Evolutionary conservation across 2,113 vertebrate species (phyloP), one percentile per base, ranked within the genome.

Genomic region (Lasiurus cinereus): DNA sequence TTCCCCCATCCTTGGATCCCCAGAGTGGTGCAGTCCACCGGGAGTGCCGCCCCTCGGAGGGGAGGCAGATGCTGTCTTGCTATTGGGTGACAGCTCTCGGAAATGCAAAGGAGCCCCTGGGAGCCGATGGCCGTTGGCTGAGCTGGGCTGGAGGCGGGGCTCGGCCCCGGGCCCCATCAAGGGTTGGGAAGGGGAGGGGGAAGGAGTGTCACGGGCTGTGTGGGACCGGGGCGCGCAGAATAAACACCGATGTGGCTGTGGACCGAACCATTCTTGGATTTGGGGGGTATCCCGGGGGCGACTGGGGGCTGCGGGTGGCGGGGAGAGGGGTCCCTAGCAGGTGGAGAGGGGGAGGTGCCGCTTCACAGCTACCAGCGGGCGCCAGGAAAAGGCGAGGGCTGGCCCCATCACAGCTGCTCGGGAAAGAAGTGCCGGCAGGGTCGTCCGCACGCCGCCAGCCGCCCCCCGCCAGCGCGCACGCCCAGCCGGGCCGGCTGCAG

Each of bases 201-300:
- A 54, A 66, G 36, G 74, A 50, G 76, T 85, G 86, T 86, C 80
- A 70, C 83, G 2, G 66, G 33, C 43, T 48, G 77, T n/a, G 87
- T 83, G 95, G 94, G 96, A 94, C 93, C 67, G 3, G 27, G 59
- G 69, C 94, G 92, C 43, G 36, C 56, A 6, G 91, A 97, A 97
- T 97, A 97, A 97, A 97, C 96, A 93, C 69, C 96, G 52, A 80
- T 97, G 93, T 85, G 87, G 62, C 83, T 92, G 92, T 91, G 96
- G 97, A 66, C 94, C 31, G 59, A 94, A 97, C 97, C 97, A 97
- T 97, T 97, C 78, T 95, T 94, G 96, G 76, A 10, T 8, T 86
- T 39, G 56, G 88, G 96, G 92, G 94, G 73, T 72, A 33, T 24
- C 54, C 74, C 24, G 90, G 96, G 95, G 95, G 94, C 85, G 83